Percentiles rank a stretch among this genome's conserved stretches.
Evolutionary conservation across 2,888 invertebrate genomes (phyloP).

Genomic region (Junonia oenone): DNA sequence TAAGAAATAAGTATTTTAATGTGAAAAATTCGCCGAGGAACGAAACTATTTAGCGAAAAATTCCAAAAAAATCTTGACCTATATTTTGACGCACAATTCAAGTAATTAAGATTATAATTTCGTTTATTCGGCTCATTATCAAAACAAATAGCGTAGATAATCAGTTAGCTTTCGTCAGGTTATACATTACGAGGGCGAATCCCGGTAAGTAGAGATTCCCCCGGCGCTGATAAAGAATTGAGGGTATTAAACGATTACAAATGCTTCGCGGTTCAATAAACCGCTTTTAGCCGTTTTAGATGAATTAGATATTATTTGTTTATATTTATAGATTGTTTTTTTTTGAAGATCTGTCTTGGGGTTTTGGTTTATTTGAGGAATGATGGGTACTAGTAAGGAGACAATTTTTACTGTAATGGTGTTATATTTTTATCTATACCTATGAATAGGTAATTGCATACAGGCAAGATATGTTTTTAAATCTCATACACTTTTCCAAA

Average conservation of each 20-base stretch:
- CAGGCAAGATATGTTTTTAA: no score
- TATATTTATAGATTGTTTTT: background rate
- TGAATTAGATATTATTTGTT: slow-evolving; percentile 51
- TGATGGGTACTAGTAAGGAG: no score
- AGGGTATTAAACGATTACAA: slow-evolving; percentile 80
- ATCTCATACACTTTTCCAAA: no score
- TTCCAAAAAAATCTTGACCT: background rate
- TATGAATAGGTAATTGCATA: no score
- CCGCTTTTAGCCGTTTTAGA: slow-evolving; percentile 65
- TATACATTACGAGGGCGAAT: slow-evolving; percentile 63
- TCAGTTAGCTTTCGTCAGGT: slow-evolving; percentile 66
- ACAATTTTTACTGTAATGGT: no score
- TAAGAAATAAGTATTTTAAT: no score
- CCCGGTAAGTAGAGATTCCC: slow-evolving; percentile 50
- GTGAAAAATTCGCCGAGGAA: no score
- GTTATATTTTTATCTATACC: no score
- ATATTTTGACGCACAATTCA: background rate
- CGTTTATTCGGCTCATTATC: slow-evolving; percentile 8
- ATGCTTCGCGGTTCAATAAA: slow-evolving; percentile 78
- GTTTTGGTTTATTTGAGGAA: no score
- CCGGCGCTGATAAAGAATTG: slow-evolving; percentile 76
- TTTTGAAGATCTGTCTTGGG: no score
- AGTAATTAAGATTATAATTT: background rate
- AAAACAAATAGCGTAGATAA: slow-evolving; percentile 30
- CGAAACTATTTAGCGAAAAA: background rate